Conservation (phyloP, 2,797 vertebrate species). For the Gadopsis bispinosus region DNA sequence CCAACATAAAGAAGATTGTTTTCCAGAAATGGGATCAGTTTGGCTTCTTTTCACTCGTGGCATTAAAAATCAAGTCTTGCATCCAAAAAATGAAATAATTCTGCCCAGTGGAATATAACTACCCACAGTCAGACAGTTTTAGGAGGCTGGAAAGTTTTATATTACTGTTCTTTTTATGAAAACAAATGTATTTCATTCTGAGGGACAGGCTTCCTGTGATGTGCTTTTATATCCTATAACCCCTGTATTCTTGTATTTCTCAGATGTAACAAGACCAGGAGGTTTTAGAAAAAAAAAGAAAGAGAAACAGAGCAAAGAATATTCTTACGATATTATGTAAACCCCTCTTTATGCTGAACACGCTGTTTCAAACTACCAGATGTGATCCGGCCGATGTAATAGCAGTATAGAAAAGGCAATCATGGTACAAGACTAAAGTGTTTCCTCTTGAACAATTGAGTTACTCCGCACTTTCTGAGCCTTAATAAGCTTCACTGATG, state of each 20-base stretch:
- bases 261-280: conserved; percentile 44
- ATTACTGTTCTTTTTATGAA: conserved; percentile 61
- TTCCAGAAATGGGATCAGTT: conserved; percentile 64
- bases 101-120: conserved; percentile 58
- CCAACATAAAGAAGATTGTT: conserved; percentile 65
- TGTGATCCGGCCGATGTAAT: conserved; percentile 32
- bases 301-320: conserved; percentile 21
- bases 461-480: not conserved
- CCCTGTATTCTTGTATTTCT: conserved; percentile 34
- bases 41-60: conserved; percentile 59
- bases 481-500: conserved; percentile 53
- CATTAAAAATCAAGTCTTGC: conserved; percentile 52
- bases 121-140: conserved; percentile 70
- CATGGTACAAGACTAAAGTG: not conserved
- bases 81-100: conserved; percentile 64
- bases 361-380: conserved; percentile 25
- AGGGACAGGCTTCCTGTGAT: conserved; percentile 58
- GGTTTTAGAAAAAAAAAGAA: conserved; percentile 17
- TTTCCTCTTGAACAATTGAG: conserved; percentile 17
- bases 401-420: conserved; percentile 5
- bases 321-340: conserved; percentile 26
- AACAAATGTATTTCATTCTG: conserved; percentile 64
- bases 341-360: conserved; percentile 31
- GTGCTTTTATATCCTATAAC: conserved; percentile 54
- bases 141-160: conserved; percentile 77